Evolutionary conservation across 2,797 vertebrate species (phyloP).

Genomic region (Basileuterus tristriatus): DNA sequence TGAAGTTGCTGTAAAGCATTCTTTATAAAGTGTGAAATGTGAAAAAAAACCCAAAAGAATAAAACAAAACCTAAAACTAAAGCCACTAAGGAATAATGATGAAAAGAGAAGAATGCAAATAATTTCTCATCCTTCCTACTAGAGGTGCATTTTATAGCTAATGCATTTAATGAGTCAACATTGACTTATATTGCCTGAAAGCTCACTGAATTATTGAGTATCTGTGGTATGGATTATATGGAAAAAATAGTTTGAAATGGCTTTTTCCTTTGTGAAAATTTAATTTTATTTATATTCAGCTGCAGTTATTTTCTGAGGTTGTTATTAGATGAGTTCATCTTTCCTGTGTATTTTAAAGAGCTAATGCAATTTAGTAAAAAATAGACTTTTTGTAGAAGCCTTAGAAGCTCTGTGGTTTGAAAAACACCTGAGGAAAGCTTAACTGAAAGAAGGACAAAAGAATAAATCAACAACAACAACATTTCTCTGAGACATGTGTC

Average conservation of each 20-base stretch:
- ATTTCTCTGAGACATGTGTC: slow-evolving; percentile 45
- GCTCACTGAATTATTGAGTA: slow-evolving; percentile 68
- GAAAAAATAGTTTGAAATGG: slow-evolving; percentile 53
- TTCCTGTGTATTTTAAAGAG: slow-evolving; percentile 56
- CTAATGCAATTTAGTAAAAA: slow-evolving; percentile 38
- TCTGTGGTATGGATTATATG: slow-evolving; percentile 49
- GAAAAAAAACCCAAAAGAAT: background rate
- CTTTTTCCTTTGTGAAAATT: slow-evolving; percentile 62
- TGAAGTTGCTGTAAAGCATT: slow-evolving; percentile 2
- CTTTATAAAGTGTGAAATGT: slow-evolving; percentile 31
- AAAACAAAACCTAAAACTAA: slow-evolving; percentile 34
- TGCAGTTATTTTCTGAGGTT: slow-evolving; percentile 37
- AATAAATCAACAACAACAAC: slow-evolving; percentile 54
- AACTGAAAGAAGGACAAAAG: slow-evolving; percentile 55
- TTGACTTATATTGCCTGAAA: slow-evolving; percentile 66
- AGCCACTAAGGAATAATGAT: slow-evolving; percentile 33
- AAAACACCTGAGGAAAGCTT: slow-evolving; percentile 60
- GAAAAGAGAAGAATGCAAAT: slow-evolving; percentile 26
- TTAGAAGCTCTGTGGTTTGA: slow-evolving; percentile 19
- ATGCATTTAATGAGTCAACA: slow-evolving; percentile 67
- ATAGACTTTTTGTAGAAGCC: slow-evolving; percentile 24
- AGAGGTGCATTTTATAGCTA: slow-evolving; percentile 44
- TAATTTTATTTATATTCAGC: slow-evolving; percentile 63
- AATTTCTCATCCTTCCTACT: slow-evolving; percentile 55
- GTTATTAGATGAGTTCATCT: slow-evolving; percentile 66